Percentiles rank a stretch among this genome's conserved stretches.
phyloP scores from a whole-genome alignment of 2,797 vertebrate species.

The Muscicapa comitata region DNA sequence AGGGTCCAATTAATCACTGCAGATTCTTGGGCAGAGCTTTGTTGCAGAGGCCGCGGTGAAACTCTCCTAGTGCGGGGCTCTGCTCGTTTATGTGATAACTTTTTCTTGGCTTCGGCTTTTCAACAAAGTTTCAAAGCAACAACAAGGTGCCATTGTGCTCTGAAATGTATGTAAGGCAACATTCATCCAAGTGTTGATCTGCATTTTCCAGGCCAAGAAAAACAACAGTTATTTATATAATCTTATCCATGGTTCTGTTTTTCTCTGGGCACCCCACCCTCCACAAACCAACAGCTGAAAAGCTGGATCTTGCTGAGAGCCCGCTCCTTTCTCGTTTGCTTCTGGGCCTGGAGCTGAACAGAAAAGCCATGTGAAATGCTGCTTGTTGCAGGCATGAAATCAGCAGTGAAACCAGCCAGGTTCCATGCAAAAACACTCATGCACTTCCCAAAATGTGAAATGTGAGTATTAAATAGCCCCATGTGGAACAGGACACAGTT shows the following conservation, averaged over 20 bases:
- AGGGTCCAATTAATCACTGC: constrained; percentile 21
- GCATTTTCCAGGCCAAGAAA: constrained; percentile 74
- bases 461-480: not conserved
- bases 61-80: constrained; percentile 44
- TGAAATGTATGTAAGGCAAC: constrained; percentile 76
- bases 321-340: constrained; percentile 9
- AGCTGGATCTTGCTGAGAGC: constrained; percentile 59
- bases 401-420: not conserved
- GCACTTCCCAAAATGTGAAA: not conserved
- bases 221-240: constrained; percentile 81
- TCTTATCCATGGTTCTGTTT: constrained; percentile 79
- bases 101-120: constrained; percentile 77
- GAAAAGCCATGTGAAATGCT: not conserved
- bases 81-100: constrained; percentile 73
- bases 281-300: constrained; percentile 66
- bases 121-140: constrained; percentile 75
- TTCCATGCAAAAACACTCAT: not conserved
- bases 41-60: constrained; percentile 31
- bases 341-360: not conserved
- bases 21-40: constrained; percentile 43
- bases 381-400: constrained; percentile 12
- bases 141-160: constrained; percentile 83
- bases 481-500: not conserved
- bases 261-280: constrained; percentile 73
- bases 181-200: constrained; percentile 81